Evolutionary conservation across 2,113 vertebrate genomes (phyloP).

Genomic region (Alouatta palliata): DNA sequence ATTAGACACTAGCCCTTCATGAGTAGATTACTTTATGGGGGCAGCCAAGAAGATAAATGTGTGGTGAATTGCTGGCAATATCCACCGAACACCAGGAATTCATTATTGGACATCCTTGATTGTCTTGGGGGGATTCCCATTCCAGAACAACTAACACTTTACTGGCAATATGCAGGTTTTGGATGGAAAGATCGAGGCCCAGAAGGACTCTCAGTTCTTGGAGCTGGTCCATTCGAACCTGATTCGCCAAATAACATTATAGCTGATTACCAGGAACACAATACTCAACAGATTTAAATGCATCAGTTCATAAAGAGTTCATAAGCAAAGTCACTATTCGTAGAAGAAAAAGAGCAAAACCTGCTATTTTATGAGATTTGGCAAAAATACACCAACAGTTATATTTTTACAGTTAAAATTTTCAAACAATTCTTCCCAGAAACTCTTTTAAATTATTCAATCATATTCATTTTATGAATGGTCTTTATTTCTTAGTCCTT

Average conservation of each 20-base stretch:
- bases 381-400: not conserved
- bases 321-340: not conserved
- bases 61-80: not conserved
- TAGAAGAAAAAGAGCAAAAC: not conserved
- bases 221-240: not conserved
- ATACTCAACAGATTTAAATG: not conserved
- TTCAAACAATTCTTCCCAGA: not conserved
- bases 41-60: not conserved
- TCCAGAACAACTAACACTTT: not conserved
- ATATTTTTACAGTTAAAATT: not conserved
- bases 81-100: not conserved
- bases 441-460: not conserved
- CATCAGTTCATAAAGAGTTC: not conserved
- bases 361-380: not conserved
- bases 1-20: not conserved
- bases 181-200: not conserved
- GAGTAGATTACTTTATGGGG: not conserved
- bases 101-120: not conserved
- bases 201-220: not conserved
- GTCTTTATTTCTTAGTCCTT: not conserved
- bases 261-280: not conserved
- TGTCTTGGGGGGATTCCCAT: not conserved
- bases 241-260: not conserved
- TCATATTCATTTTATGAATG: not conserved
- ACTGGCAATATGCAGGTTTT: not conserved